Conservation (phyloP, 2,113 vertebrate species). For the Entosphenus tridentatus region DNA sequence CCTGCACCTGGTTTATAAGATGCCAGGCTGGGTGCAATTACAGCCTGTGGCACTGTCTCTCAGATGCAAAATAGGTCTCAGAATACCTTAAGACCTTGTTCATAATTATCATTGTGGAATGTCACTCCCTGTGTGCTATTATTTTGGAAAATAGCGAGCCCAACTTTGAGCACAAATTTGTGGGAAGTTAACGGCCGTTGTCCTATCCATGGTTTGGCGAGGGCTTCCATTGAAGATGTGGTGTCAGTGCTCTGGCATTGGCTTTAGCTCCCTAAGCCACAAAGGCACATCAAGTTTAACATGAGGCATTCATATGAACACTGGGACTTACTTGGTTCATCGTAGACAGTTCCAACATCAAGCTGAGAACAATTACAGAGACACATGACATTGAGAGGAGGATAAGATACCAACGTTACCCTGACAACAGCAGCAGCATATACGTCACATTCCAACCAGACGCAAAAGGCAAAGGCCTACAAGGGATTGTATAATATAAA, state of each 20-base stretch:
- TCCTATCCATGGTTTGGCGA: not conserved
- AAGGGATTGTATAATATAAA: no score
- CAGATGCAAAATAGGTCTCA: not conserved
- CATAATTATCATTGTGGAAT: no score
- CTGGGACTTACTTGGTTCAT: slow-evolving; percentile 17
- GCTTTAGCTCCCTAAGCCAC: not conserved
- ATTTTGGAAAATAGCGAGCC: no score
- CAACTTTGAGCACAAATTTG: not conserved
- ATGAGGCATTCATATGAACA: not conserved
- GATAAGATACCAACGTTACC: no score
- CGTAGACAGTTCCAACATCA: slow-evolving; percentile 21
- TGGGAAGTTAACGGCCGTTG: not conserved
- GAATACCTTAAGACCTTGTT: not conserved
- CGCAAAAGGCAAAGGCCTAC: no score
- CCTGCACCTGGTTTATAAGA: no score
- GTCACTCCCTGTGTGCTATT: not conserved
- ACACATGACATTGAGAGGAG: no score
- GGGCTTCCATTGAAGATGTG: no score
- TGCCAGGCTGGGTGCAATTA: no score
- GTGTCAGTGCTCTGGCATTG: not conserved
- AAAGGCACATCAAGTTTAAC: not conserved
- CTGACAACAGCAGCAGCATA: no score
- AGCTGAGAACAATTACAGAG: slow-evolving; percentile 14
- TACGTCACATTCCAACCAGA: no score
- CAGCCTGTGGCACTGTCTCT: not conserved